phyloP scores from a whole-genome alignment of 2,888 invertebrate species.

The Tineola bisselliella region DNA sequence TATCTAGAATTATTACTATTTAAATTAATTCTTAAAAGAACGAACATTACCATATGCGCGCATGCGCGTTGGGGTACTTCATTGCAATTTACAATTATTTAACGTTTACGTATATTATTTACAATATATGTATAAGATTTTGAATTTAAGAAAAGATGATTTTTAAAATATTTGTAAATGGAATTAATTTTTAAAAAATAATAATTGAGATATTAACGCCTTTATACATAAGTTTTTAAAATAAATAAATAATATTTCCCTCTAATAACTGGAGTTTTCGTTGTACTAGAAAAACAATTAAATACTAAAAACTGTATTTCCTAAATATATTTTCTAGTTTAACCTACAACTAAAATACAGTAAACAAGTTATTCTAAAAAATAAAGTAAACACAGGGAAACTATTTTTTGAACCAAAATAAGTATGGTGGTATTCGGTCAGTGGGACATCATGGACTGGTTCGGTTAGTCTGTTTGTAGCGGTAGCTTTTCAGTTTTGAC shows the following conservation, averaged over 20 bases:
- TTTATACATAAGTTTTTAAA: no score
- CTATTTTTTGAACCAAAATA: not conserved
- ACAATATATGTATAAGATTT: no score
- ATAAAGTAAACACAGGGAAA: not conserved
- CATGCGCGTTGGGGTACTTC: not conserved
- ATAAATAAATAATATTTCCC: no score
- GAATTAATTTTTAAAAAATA: no score
- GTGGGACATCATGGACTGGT: not conserved
- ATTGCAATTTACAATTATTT: not conserved
- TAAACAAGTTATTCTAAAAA: not conserved
- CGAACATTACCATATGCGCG: not conserved
- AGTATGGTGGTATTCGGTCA: not conserved
- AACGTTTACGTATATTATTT: no score
- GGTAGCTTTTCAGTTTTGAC: not conserved
- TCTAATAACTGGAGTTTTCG: no score
- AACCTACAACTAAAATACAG: not conserved
- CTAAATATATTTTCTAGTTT: no score
- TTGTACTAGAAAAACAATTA: no score
- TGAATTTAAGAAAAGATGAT: no score
- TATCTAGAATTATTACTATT: slow-evolving; percentile 1
- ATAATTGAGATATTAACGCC: no score
- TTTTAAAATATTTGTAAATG: no score
- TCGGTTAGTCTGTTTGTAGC: not conserved
- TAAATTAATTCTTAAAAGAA: not conserved
- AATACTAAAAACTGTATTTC: no score